Evolutionary conservation across 1,140 invertebrate species (phyloP).

Genomic region (Pseudomyrmex concolor): DNA sequence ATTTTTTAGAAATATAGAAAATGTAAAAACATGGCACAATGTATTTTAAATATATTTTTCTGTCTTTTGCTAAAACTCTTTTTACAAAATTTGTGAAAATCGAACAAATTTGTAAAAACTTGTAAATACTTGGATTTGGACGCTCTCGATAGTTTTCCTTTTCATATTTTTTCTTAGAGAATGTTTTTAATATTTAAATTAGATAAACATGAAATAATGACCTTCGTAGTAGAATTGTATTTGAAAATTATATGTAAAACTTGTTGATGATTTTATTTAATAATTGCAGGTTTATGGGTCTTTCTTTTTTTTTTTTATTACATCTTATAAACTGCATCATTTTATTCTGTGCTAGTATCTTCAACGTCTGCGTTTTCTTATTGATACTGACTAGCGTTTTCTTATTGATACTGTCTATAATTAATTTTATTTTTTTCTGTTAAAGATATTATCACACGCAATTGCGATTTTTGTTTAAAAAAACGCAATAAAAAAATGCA

Average conservation of each 20-base stretch:
- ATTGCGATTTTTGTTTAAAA: too few species aligned
- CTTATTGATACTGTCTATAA: constrained; percentile 61
- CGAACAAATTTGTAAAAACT: neutral
- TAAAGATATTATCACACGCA: too few species aligned
- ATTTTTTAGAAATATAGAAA: too few species aligned
- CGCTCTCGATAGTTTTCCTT: too few species aligned
- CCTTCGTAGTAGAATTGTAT: neutral
- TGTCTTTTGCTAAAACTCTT: too few species aligned
- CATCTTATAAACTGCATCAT: constrained; percentile 73
- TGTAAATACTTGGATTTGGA: too few species aligned
- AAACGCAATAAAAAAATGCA: too few species aligned
- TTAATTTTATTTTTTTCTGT: constrained; percentile 31
- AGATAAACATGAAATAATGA: neutral
- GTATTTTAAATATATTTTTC: too few species aligned
- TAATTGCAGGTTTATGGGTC: constrained; percentile 68
- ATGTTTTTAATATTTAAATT: neutral
- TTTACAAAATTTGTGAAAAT: neutral
- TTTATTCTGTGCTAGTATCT: constrained; percentile 82
- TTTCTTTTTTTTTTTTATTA: constrained; percentile 59
- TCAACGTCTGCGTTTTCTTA: constrained; percentile 68
- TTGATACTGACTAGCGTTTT: constrained; percentile 69
- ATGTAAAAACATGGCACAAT: too few species aligned
- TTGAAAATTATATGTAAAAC: constrained; percentile 45
- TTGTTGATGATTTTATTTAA: constrained; percentile 9
- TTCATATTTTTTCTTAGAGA: neutral